Evolutionary conservation across 2,113 vertebrate species (phyloP).

Genomic region (Oryzias javanicus): DNA sequence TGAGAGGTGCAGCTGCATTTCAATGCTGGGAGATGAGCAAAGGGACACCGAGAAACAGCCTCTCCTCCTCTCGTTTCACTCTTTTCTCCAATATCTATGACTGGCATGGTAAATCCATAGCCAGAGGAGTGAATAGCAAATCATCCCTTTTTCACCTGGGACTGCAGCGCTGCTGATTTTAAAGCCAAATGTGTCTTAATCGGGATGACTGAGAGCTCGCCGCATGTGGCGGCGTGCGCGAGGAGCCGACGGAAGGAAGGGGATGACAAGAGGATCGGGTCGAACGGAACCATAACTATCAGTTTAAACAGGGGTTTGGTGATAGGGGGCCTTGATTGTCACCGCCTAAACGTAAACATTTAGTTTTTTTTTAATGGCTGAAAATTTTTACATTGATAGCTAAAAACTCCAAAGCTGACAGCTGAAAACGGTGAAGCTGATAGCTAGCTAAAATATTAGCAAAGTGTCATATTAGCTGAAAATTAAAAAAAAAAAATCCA

Average conservation of each 20-base stretch:
- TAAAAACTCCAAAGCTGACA: too few relatives aligned
- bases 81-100: constrained; percentile 25
- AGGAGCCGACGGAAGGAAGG: constrained; percentile 1
- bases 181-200: constrained; percentile 59
- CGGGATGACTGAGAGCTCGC: constrained; percentile 35
- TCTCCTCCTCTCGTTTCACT: constrained; percentile 27
- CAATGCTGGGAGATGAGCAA: constrained; percentile 35
- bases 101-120: constrained; percentile 55
- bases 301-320: too few relatives aligned
- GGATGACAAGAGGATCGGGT: constrained; percentile 6
- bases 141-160: constrained; percentile 55
- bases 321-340: too few relatives aligned
- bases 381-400: too few relatives aligned
- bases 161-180: constrained; percentile 42
- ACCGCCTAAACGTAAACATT: too few relatives aligned
- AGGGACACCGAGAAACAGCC: constrained; percentile 35
- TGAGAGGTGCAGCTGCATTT: constrained; percentile 47
- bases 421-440: too few relatives aligned
- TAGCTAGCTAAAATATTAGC: too few relatives aligned
- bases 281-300: not conserved
- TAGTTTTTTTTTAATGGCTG: too few relatives aligned
- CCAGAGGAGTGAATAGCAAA: constrained; percentile 61
- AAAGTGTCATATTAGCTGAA: too few relatives aligned
- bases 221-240: constrained; percentile 4
- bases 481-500: too few relatives aligned